Percentiles rank a stretch among this genome's conserved stretches.
phyloP scores from a whole-genome alignment of 2,888 invertebrate species.

The Frankliniella fusca region DNA sequence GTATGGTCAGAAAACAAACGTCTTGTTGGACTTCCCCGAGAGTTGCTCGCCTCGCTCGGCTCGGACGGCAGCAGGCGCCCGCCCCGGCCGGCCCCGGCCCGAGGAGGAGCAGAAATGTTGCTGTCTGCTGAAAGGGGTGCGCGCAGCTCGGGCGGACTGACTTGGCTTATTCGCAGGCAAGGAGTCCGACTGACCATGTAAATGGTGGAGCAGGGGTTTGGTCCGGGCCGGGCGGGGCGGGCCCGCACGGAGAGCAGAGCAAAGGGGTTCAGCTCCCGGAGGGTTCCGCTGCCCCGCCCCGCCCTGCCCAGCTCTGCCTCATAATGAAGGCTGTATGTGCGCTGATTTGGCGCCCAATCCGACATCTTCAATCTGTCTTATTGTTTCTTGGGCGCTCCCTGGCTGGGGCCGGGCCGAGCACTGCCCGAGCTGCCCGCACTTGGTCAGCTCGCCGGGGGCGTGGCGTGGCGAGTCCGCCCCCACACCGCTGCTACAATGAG shows the following conservation, averaged over 20 bases:
- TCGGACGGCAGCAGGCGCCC: too few species aligned
- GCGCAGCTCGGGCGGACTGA: too few species aligned
- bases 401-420: neutral
- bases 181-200: constrained; percentile 6
- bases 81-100: too few species aligned
- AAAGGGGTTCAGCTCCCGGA: too few species aligned
- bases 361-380: constrained; percentile 12
- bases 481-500: neutral
- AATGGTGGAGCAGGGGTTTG: neutral
- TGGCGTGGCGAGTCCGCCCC: neutral
- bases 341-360: constrained; percentile 10
- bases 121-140: too few species aligned
- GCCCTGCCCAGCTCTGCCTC: neutral
- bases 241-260: too few species aligned
- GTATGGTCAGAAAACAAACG: too few species aligned
- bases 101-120: too few species aligned
- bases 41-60: too few species aligned
- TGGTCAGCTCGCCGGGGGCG: neutral
- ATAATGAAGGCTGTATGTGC: constrained; percentile 12
- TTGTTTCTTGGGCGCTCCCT: neutral
- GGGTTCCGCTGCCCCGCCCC: neutral
- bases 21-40: too few species aligned
- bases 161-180: too few species aligned
- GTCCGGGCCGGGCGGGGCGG: neutral
- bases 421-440: too few species aligned